Evolutionary conservation across 1,140 invertebrate genomes (phyloP).

Genomic region (Musca domestica): DNA sequence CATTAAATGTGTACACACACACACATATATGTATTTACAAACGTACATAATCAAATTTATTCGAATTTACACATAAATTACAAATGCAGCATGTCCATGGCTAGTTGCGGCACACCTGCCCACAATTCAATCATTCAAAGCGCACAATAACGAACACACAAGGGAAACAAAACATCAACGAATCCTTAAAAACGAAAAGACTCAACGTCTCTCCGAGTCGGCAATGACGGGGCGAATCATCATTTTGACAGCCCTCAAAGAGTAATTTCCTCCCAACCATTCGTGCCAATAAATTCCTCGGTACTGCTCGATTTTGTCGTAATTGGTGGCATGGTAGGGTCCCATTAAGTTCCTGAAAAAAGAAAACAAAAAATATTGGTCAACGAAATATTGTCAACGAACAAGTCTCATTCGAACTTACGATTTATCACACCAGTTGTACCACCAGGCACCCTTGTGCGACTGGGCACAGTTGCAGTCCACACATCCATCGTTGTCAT

Average conservation of each 20-base stretch:
- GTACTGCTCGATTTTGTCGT: slow-evolving; percentile 35
- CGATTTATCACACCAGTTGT: slow-evolving; percentile 53
- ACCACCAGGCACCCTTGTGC: slow-evolving; percentile 67
- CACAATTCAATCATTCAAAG: no score
- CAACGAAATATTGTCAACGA: no score
- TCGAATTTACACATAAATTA: no score
- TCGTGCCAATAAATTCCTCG: slow-evolving; percentile 62
- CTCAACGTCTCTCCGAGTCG: slow-evolving; percentile 10
- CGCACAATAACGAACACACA: no score
- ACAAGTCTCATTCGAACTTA: slow-evolving; percentile 16
- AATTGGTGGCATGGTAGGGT: slow-evolving; percentile 58
- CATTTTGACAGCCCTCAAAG: slow-evolving; percentile 56
- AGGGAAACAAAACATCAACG: no score
- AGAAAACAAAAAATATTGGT: neutral
- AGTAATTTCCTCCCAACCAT: slow-evolving; percentile 58
- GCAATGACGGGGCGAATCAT: slow-evolving; percentile 55
- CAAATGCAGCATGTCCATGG: no score
- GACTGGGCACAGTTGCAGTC: slow-evolving; percentile 69
- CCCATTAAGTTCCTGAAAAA: slow-evolving; percentile 58
- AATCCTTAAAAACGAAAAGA: neutral
- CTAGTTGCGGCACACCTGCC: no score
- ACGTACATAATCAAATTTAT: no score
- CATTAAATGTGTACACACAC: no score
- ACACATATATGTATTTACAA: no score
- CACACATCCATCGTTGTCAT: slow-evolving; percentile 69